Base-by-base conservation (phyloP, 2,797 vertebrate genomes). In the Poeciliopsis turneri region DNA sequence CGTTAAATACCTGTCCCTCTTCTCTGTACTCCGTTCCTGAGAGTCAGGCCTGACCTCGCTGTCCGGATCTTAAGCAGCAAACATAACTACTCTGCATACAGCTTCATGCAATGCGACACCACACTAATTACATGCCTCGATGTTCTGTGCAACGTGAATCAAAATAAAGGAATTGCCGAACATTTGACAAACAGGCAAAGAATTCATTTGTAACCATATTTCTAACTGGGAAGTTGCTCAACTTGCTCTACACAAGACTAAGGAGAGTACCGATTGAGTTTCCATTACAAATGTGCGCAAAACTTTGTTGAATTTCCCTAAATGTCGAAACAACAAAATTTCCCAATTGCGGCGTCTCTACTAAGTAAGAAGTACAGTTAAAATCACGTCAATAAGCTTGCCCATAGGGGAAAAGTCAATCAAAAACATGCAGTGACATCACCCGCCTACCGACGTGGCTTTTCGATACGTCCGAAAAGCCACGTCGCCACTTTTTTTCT, bases 61-160 rank as follows among this genome's bases (percentile, higher is more conserved):
- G 23, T 80, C 41, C 1, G 90, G 88, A 18, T 96, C 95, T 96
- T 55, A 81, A 20, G 80, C 36, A 84, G 45, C 46, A 33, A 81
- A 76, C 6, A 74, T 12, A 2, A 73, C 13, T 4, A 78, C 23
- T 72, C n/a, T 68, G 30, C 30, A 61, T 33, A 16, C 28, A 6
- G 6, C 15, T 33, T 33, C 30, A 36, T 30, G 28, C 57, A 59
- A 16, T 28, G 15, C 57, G 16, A 30, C 30, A 16, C 59, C 59
- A 30, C 30, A 7, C 59, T 61, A 61, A 59, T 15, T 30, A 30
- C 28, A 59, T 30, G n/a, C 13, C 6, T 15, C 15, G 28, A 30
- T 59, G 57, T 59, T 59, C 57, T 15, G 13, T 5, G 28, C 12
- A 59, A 30, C 15, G 57, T 16, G 28, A n/a, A 16, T 30, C 28